phyloP scores from a whole-genome alignment of 2,888 invertebrate species.

The Drosophila mettleri region DNA sequence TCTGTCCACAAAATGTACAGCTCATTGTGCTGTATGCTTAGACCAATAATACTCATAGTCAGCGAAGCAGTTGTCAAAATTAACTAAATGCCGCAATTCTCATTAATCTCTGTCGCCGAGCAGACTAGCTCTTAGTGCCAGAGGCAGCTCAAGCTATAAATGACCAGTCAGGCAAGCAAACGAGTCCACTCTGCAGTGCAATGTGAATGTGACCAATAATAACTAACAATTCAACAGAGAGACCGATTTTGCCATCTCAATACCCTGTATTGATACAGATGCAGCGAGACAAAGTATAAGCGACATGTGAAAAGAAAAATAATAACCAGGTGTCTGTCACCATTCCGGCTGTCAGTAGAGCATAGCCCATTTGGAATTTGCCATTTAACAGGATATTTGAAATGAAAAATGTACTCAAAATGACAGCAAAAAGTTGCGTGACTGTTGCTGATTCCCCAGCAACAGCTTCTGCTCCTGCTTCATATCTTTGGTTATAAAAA shows the following conservation, averaged over 20 bases:
- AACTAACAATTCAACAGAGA: slow-evolving; percentile 14
- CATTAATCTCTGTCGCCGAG: slow-evolving; percentile 74
- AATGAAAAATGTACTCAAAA: slow-evolving; percentile 72
- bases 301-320: too few relatives aligned
- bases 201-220: slow-evolving; percentile 52
- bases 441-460: slow-evolving; percentile 25
- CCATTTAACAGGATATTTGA: slow-evolving; percentile 27
- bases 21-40: slow-evolving; percentile 52
- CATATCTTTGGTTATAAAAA: slow-evolving; percentile 44
- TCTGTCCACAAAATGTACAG: slow-evolving; percentile 61
- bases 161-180: slow-evolving; percentile 35
- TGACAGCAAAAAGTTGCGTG: slow-evolving; percentile 74
- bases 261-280: slow-evolving; percentile 11
- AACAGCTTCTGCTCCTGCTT: slow-evolving; percentile 27
- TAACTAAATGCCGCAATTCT: slow-evolving; percentile 74
- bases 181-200: slow-evolving; percentile 40
- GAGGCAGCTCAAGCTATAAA: slow-evolving; percentile 41
- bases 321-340: background rate
- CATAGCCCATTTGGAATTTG: background rate
- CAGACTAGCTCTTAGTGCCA: slow-evolving; percentile 21
- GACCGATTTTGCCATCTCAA: background rate
- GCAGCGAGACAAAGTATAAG: background rate
- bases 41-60: slow-evolving; percentile 59
- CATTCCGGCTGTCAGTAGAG: background rate
- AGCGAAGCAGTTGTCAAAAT: slow-evolving; percentile 72